Conservation (phyloP, 2,797 vertebrate species). For the Gallinago stenura region DNA sequence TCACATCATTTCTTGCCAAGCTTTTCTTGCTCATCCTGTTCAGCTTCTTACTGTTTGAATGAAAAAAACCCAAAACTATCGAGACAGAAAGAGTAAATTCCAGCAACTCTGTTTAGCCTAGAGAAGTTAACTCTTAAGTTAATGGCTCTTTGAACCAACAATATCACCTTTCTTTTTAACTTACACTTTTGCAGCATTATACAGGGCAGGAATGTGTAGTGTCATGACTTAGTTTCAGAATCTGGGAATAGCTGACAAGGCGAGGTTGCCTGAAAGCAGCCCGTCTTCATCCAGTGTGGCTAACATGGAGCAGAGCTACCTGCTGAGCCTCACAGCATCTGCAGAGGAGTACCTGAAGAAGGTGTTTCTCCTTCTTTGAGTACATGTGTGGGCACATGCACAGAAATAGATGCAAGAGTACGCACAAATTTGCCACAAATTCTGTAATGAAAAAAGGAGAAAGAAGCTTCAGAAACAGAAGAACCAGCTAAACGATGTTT, state of each 20-base stretch:
- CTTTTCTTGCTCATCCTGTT: background rate
- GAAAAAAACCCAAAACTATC: background rate
- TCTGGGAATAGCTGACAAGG: background rate
- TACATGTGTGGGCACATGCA: accelerated
- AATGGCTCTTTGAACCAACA: background rate
- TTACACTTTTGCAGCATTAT: background rate
- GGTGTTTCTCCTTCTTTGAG: background rate
- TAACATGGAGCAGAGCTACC: background rate
- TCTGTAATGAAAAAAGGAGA: background rate
- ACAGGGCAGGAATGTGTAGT: no score
- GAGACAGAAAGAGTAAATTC: background rate
- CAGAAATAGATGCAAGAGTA: background rate
- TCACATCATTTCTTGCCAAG: background rate
- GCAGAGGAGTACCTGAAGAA: background rate
- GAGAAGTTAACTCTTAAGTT: background rate
- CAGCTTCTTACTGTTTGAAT: background rate
- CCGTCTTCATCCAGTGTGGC: background rate
- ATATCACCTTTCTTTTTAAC: no score
- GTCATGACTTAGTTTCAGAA: background rate
- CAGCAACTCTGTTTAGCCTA: background rate
- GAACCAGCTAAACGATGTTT: background rate
- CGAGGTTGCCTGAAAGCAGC: background rate
- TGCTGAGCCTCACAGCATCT: background rate
- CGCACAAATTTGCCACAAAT: background rate
- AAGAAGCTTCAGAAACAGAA: background rate